Evolutionary conservation across 2,113 vertebrate species (phyloP).

Genomic region (Synodontis membranacea): DNA sequence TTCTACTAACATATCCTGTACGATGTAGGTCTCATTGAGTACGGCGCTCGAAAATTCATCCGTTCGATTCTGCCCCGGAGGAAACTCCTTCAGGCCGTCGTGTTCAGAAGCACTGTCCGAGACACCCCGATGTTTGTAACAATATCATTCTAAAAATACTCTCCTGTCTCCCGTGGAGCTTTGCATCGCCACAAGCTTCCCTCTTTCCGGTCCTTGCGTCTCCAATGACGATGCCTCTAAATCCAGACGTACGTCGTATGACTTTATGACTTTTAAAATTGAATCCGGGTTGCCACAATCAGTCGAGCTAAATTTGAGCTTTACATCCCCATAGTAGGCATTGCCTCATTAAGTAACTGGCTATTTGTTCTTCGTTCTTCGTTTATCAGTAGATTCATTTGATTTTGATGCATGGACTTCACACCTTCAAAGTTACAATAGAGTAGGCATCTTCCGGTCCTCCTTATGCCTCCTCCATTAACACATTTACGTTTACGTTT

Average conservation of each 20-base stretch:
- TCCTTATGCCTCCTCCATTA: too few species aligned
- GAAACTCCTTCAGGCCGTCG: neutral
- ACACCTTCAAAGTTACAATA: neutral
- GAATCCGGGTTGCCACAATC: neutral
- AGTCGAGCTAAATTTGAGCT: neutral
- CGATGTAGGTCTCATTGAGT: neutral
- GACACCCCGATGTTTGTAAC: constrained; percentile 65
- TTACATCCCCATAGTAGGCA: neutral
- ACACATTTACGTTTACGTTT: neutral
- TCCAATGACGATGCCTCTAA: neutral
- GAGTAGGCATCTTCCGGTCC: neutral
- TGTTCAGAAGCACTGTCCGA: neutral
- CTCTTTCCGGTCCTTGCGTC: neutral
- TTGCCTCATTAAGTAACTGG: neutral
- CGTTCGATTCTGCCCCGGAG: neutral
- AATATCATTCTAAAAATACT: constrained; percentile 67
- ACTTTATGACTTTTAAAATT: neutral
- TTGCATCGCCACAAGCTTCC: neutral
- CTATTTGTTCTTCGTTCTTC: neutral
- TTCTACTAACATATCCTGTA: neutral
- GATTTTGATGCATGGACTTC: neutral
- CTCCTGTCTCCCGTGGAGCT: constrained; percentile 52
- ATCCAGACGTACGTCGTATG: neutral
- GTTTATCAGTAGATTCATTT: neutral
- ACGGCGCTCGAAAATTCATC: neutral